These are phyloP conservation scores for Ceratoteleas bidentatus DNA, from an alignment of 1,140 invertebrate genomes.

Conservation along the genomic window DNA sequence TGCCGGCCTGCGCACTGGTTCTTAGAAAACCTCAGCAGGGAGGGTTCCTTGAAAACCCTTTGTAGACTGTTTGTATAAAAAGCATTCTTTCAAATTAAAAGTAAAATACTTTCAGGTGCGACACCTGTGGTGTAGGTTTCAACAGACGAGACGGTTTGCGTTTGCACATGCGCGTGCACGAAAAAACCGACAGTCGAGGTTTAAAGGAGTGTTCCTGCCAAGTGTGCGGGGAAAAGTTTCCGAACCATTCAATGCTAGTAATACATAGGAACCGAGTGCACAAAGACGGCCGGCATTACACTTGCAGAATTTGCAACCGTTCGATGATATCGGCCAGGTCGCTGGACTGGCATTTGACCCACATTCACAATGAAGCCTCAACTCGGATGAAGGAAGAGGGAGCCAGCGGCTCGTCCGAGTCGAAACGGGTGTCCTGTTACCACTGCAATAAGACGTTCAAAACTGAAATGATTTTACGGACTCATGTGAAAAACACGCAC, in stretches of 20 bases:
- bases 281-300: conserved; percentile 78
- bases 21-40: no score
- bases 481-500: conserved; percentile 79
- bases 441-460: conserved; percentile 79
- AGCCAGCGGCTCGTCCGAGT: conserved; percentile 57
- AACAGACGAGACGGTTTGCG: conserved; percentile 81
- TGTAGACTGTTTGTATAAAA: no score
- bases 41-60: no score
- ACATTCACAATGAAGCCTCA: conserved; percentile 76
- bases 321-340: conserved; percentile 79
- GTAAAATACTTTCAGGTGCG: conserved; percentile 66
- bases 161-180: conserved; percentile 79
- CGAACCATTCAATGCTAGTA: conserved; percentile 79
- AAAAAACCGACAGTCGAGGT: conserved; percentile 76
- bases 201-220: conserved; percentile 79
- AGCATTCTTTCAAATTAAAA: no score
- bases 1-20: no score
- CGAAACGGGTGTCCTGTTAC: conserved; percentile 75
- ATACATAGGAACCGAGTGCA: conserved; percentile 79
- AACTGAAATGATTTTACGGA: conserved; percentile 79
- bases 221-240: conserved; percentile 79
- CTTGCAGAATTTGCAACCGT: conserved; percentile 79
- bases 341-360: conserved; percentile 78
- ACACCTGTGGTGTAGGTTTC: conserved; percentile 79
- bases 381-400: conserved; percentile 68